Base-by-base conservation (phyloP, 2,113 vertebrate genomes). In the Lutjanus erythropterus region DNA sequence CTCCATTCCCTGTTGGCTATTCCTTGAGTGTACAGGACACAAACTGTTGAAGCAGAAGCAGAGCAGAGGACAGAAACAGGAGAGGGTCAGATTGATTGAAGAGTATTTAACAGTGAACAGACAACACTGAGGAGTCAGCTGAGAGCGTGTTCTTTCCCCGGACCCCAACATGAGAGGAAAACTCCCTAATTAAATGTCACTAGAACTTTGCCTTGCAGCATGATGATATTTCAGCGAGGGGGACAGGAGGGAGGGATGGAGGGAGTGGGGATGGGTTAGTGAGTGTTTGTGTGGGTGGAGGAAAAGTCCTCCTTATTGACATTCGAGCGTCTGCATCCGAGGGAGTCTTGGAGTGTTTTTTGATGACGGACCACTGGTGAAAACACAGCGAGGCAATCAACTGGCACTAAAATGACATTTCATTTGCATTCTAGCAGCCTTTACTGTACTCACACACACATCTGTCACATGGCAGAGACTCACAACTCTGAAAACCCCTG, bases 1-100 rank as follows among this genome's bases (percentile, higher is more conserved):
- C 97, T 96, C 98, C 98, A 99, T 89, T 99, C 97, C 89, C 97
- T 97, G 94, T 96, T 98, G 87, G 96, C 96, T 88, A 98, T 94
- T 81, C 95, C 97, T 96, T 99, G 97, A 47, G 95, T 96, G 93
- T 99, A 99, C 83, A 99, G 96, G 90, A 99, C 96, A 71, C 95
- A 95, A 80, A 95, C 95, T 95, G 89, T 79, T 59, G 86, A 64
- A 83, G 19, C 6, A 76, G 41, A 83, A 52, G 75, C 10, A 72
- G 39, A 65, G 77, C 1, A 64, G 29, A 53, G 37, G 27, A 78
- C 55, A 86, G 23, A 61, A 29, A 80, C 3, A 35, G 9, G 9
- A 55, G 29, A 50, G 39, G 52, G 73, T 79, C 50, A 85, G 75
- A 78, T 2, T 58, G 76, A 78, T 49, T 56, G 55, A 80, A 81